Conservation (phyloP, 2,113 vertebrate genomes). For the Nicator chloris region DNA sequence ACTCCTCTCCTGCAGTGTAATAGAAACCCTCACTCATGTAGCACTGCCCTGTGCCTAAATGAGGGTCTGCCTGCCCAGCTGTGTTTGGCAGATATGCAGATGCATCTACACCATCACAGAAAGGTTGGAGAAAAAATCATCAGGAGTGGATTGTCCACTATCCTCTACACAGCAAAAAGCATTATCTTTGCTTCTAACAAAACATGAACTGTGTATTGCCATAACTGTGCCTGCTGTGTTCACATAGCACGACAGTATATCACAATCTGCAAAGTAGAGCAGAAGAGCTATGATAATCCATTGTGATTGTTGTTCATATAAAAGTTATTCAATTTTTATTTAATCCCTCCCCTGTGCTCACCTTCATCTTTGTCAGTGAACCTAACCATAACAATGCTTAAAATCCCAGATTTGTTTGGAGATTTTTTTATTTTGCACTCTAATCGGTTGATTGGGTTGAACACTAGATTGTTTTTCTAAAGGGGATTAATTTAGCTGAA, state of each 20-base stretch:
- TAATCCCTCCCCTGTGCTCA: not conserved
- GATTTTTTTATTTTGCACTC: not conserved
- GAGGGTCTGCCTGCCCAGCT: not conserved
- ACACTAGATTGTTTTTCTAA: not conserved
- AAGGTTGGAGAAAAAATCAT: not conserved
- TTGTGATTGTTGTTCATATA: not conserved
- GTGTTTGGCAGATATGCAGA: not conserved
- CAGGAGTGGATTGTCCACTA: not conserved
- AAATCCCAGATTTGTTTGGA: not conserved
- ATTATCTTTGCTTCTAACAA: not conserved
- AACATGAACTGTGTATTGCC: not conserved
- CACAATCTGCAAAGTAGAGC: not conserved
- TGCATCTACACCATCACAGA: not conserved
- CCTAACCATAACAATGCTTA: not conserved
- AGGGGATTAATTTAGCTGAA: not conserved
- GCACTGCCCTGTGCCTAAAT: rapidly evolving
- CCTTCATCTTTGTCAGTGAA: not conserved
- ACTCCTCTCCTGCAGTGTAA: not conserved
- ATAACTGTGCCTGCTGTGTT: not conserved
- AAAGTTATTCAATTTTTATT: not conserved
- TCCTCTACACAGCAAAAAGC: not conserved
- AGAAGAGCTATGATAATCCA: not conserved
- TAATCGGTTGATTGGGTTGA: not conserved
- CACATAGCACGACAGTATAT: not conserved
- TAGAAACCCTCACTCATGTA: not conserved